A percentile compares a stretch with the other conserved stretches of the same genome.
Conservation (phyloP, 2,113 vertebrate genomes). For the Falco punctatus region DNA sequence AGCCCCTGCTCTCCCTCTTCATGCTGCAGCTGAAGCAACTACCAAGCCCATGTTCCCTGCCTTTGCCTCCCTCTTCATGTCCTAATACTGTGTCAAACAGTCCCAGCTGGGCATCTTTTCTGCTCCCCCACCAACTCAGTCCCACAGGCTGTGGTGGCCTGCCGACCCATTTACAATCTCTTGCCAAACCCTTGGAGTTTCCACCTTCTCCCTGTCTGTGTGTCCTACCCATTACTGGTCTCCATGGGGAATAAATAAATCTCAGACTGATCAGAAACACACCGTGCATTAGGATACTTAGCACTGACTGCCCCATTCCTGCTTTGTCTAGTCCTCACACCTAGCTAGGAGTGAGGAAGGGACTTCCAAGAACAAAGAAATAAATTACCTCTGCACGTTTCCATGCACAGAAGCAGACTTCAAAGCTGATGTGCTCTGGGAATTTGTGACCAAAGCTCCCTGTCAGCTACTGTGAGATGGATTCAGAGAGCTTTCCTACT, state of each 20-base stretch:
- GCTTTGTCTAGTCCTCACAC: neutral
- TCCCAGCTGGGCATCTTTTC: neutral
- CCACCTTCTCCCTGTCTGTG: neutral
- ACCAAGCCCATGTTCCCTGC: neutral
- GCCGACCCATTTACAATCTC: accelerated
- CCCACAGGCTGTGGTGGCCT: neutral
- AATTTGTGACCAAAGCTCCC: neutral
- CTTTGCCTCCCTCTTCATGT: neutral
- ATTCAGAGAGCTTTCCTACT: neutral
- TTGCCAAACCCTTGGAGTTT: neutral
- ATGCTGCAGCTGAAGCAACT: neutral
- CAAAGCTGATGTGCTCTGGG: neutral
- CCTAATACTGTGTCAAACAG: neutral
- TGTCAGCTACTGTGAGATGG: neutral
- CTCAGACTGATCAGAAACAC: neutral
- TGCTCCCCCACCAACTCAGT: neutral
- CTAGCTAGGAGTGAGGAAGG: neutral
- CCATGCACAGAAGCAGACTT: neutral
- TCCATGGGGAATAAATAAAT: neutral
- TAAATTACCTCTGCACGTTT: neutral
- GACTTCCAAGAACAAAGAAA: neutral
- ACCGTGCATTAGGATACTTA: neutral
- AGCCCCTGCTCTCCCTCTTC: constrained; percentile 22
- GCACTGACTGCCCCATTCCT: neutral
- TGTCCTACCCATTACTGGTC: neutral